phyloP scores from a whole-genome alignment of 1,140 invertebrate genomes.

The Charaxes varanes region DNA sequence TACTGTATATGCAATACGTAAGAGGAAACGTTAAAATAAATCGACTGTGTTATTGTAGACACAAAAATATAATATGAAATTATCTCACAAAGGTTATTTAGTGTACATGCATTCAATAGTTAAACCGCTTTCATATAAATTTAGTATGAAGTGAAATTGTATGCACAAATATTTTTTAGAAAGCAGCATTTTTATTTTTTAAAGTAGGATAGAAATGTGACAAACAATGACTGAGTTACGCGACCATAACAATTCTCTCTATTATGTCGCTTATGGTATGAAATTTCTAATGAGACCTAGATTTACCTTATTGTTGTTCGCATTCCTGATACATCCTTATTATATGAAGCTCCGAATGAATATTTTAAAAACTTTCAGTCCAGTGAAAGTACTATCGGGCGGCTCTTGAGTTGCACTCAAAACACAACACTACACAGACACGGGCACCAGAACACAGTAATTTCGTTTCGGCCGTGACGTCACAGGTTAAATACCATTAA shows the following conservation, averaged over 20 bases:
- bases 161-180: too few species aligned
- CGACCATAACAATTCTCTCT: slow-evolving; percentile 4
- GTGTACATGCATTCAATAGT: too few species aligned
- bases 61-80: too few species aligned
- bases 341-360: slow-evolving; percentile 64
- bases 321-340: slow-evolving; percentile 38
- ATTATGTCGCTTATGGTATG: slow-evolving; percentile 1
- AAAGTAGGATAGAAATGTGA: slow-evolving; percentile 2
- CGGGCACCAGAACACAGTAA: slow-evolving; percentile 36
- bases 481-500: slow-evolving; percentile 20
- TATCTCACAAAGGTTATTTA: too few species aligned
- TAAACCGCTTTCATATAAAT: too few species aligned
- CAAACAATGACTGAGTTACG: not conserved
- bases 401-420: slow-evolving; percentile 36
- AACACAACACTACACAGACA: slow-evolving; percentile 45
- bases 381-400: slow-evolving; percentile 70
- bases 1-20: too few species aligned
- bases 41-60: too few species aligned
- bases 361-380: slow-evolving; percentile 66
- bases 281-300: not conserved
- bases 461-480: slow-evolving; percentile 21
- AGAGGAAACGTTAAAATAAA: too few species aligned
- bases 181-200: too few species aligned
- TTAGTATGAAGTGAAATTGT: too few species aligned
- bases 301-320: slow-evolving; percentile 42